Percentiles rank a stretch among this genome's conserved stretches.
phyloP scores from a whole-genome alignment of 2,797 vertebrate species.

The Acanthiza pusilla region DNA sequence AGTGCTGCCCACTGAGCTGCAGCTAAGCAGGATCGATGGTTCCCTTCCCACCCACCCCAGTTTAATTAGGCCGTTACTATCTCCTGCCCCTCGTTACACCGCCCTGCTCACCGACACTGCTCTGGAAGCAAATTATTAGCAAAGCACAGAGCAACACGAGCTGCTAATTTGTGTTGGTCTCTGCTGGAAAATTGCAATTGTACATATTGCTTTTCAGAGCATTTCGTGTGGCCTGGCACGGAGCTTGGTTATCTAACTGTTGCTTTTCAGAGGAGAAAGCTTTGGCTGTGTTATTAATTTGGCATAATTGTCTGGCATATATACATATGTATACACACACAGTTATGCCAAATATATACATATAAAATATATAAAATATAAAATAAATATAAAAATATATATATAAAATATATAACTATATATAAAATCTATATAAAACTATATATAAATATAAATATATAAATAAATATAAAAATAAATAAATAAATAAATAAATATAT shows the following conservation, averaged over 20 bases:
- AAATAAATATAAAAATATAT: too few relatives aligned
- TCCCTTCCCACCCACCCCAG: background rate
- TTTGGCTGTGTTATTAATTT: background rate
- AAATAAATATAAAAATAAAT: background rate
- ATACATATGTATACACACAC: too few relatives aligned
- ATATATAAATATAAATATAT: background rate
- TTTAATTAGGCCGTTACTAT: constrained; percentile 29
- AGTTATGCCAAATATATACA: too few relatives aligned
- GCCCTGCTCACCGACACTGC: background rate
- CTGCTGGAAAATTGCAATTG: constrained; percentile 9
- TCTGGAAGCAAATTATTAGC: constrained; percentile 23
- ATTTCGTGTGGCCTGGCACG: background rate
- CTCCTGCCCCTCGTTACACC: constrained; percentile 31
- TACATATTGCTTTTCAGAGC: background rate
- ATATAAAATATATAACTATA: too few relatives aligned
- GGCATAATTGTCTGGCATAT: background rate
- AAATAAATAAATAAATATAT: too few relatives aligned
- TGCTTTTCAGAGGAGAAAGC: background rate
- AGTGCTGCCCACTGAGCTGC: background rate
- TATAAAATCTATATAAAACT: too few relatives aligned
- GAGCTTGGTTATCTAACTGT: background rate
- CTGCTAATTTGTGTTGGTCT: constrained; percentile 44
- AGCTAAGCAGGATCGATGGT: constrained; percentile 3
- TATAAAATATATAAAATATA: too few relatives aligned
- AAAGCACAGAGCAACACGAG: constrained; percentile 2